phyloP scores from a whole-genome alignment of 2,113 vertebrate genomes.

The Sus scrofa region T2T-Sscrofa CM000812.6:213514001-213514500 shows the following conservation, averaged over 20 bases:
- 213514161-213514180: slow-evolving; percentile 4
- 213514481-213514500: slow-evolving; percentile 36
- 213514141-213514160: background rate
- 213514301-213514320: background rate
- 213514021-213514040: background rate
- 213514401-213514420: background rate
- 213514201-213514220: slow-evolving; percentile 37
- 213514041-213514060: background rate
- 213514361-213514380: slow-evolving; percentile 34
- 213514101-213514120: background rate
- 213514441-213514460: slow-evolving; percentile 6
- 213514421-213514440: background rate
- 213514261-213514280: slow-evolving; percentile 28
- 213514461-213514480: background rate
- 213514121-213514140: slow-evolving; percentile 28
- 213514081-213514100: background rate
- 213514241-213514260: background rate
- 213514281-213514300: background rate
- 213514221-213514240: background rate
- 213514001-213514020: background rate
- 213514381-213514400: background rate
- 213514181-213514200: background rate
- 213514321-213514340: background rate
- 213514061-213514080: background rate
- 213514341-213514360: background rate